Evolutionary conservation across 2,797 vertebrate species (phyloP), one percentile per base, ranked within the genome.

Genomic region (Microchirus variegatus): DNA sequence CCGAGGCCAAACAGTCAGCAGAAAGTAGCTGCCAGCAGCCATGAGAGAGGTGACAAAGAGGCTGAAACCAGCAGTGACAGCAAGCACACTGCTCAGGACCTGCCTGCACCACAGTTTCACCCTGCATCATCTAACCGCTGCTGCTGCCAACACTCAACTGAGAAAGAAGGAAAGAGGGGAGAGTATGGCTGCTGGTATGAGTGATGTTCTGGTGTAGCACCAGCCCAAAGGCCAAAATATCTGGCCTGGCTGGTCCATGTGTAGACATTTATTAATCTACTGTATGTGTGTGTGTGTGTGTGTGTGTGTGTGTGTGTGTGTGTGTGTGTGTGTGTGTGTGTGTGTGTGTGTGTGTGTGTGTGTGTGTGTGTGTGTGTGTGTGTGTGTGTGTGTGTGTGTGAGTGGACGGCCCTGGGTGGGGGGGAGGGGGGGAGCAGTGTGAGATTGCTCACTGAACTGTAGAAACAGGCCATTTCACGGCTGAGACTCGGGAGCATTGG

Each of bases 391-490:
- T 37, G 36, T 56, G 56, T 14, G 42, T 59, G 56, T 35, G 50
- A n/a, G 73, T 0, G 38, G 41, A n/a, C 14, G 51, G 58, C 46
- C 59, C 31, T 55, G 59, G 58, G 58, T 58, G 11, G 58, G 45
- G 35, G 22, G 59, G 58, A 56, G 58, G 11, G 58, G 45, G 35
- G 22, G 64, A 63, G 59, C 38, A 40, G 71, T 64, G 71, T 59
- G 75, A 56, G 73, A 81, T 67, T 75, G 73, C 70, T 82, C 78
- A 67, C 82, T 74, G 77, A 86, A 87, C 80, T 67, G 55, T 77
- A 62, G 83, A 77, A 71, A 69, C 70, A 64, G 63, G 75, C 78
- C 85, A 87, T 91, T 90, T 88, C 84, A 86, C 61, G 68, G 82
- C 72, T 63, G 67, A 70, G 70, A 73, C 78, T 84, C 48, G 47